Conservation (phyloP, 2,888 invertebrate genomes). For the Heliconius ismenius region DNA sequence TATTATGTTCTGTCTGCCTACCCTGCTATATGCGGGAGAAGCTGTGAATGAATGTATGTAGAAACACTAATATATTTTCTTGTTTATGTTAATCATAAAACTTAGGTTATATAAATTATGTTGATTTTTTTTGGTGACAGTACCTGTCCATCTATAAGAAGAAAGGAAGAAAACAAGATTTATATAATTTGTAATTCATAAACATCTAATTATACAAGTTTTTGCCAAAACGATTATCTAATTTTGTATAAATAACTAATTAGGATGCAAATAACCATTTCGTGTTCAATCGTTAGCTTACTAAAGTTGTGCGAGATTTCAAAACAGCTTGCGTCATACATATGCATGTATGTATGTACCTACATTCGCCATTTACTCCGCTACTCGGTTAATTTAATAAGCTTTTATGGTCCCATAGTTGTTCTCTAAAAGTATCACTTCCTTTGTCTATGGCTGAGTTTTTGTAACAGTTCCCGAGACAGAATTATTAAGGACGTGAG, state of each 20-base stretch:
- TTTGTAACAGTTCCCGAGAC: conserved; percentile 78
- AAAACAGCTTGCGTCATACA: conserved; percentile 23
- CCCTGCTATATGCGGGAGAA: background rate
- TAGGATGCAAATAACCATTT: conserved; percentile 40
- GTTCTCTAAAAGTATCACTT: conserved; percentile 67
- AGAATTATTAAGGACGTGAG: conserved; percentile 78
- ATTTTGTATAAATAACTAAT: conserved; percentile 40
- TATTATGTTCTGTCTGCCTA: background rate
- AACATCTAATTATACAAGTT: background rate
- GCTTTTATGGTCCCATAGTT: conserved; percentile 57
- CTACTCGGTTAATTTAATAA: conserved; percentile 47
- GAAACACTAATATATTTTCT: background rate
- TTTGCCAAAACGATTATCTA: conserved; percentile 32
- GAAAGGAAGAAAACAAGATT: background rate
- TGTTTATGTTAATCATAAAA: background rate
- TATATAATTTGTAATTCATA: background rate
- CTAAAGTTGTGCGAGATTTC: conserved; percentile 33
- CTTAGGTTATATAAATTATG: background rate
- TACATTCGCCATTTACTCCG: conserved; percentile 7
- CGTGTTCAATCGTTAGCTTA: conserved; percentile 32
- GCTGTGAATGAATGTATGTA: too few relatives aligned
- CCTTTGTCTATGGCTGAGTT: conserved; percentile 74
- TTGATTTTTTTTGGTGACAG: background rate
- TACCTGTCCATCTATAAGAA: background rate
- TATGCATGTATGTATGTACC: background rate